Evolutionary conservation across 2,888 invertebrate genomes (phyloP), one percentile per base, ranked within the genome.

Genomic region (Acleris holmiana): DNA sequence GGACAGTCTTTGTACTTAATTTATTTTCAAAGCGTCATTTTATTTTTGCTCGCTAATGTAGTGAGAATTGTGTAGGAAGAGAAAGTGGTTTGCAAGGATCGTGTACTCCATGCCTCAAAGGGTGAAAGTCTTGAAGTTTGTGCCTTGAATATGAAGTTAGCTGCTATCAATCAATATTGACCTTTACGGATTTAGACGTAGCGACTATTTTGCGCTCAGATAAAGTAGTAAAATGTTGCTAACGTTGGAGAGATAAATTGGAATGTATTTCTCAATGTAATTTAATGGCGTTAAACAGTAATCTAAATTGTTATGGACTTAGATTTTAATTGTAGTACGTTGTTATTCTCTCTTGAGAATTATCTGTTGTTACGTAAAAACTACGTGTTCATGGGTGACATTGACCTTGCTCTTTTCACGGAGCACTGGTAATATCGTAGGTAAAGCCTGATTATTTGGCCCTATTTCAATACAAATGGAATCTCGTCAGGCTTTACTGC

Each of bases 41-140:
- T 44, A 17, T 44, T 44, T 44, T 44, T n/a, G 44, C 44, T 7
- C 35, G 13, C 35, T 8, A 35, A 13, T 35, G 35, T 35, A 35
- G 35, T 13, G 13, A 35, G 35, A 35, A 35, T 35, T 35, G 35
- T 35, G 29, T 29, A 48, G 57, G 25, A 44, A 65, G 59, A 40
- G 64, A 65, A 65, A 65, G 64, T 55, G 53, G 63, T 64, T 64
- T 18, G 49, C 49, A 49, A 55, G 59, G 58, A 58, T 51, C 23
- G 57, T 44, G 55, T 29, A 19, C 17, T 19, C 48, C 29, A 40
- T 65, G 59, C 44, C 59, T 53, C 59, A 48, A 53, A 44, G 54
- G 50, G 57, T 44, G 64, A 59, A 64, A 59, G 59, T 55, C 61
- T 59, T 62, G 55, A 44, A 29, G 41, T 48, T 4, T 19, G 41